Base-by-base conservation (phyloP, 2,113 vertebrate genomes). In the Pavo muticus region DNA sequence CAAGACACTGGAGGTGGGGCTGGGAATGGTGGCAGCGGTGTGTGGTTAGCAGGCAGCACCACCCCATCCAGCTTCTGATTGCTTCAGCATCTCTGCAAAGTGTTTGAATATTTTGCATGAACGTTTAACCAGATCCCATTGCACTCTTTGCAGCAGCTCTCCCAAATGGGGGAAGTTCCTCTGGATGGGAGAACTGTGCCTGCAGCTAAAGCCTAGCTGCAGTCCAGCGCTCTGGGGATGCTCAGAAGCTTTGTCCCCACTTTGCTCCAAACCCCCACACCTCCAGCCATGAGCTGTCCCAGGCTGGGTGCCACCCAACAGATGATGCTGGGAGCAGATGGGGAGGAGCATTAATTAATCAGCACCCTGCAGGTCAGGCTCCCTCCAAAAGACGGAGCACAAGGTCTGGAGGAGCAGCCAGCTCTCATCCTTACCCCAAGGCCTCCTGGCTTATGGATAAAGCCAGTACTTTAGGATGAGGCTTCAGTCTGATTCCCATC, bases 381-480 rank as follows among this genome's bases (percentile, higher is more conserved):
- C 44, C 42, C 2, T 7, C 45, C 59, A 21, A 1, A 8, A 45
- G 59, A 78, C 57, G 52, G 23, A 6, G 11, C 13, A 19, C 2
- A 3, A 69, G 32, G 44, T 59, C 30, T 18, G 2, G 0, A 64
- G 57, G 30, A 12, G 70, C n/a, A 52, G 8, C 27, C 47, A 44
- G 21, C 54, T 42, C 61, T 50, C 35, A 40, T 64, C 11, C 12
- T 63, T 10, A 52, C 48, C 83, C 94, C 1, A 6, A 2, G 39
- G 93, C 86, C 90, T 77, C 75, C 93, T 71, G 93, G 84, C 79
- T 94, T 70, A 44, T 0, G 71, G 92, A 70, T 82, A 95, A 96
- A 96, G 91, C 67, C 86, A 48, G 96, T 95, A 68, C 95, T 32
- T 87, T 77, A 57, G 97, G 97, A 97, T 97, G 91, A 96, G 94